Percentiles rank a stretch among this genome's conserved stretches.
phyloP scores from a whole-genome alignment of 2,113 vertebrate species.

The Pelecanoides urinatrix region DNA sequence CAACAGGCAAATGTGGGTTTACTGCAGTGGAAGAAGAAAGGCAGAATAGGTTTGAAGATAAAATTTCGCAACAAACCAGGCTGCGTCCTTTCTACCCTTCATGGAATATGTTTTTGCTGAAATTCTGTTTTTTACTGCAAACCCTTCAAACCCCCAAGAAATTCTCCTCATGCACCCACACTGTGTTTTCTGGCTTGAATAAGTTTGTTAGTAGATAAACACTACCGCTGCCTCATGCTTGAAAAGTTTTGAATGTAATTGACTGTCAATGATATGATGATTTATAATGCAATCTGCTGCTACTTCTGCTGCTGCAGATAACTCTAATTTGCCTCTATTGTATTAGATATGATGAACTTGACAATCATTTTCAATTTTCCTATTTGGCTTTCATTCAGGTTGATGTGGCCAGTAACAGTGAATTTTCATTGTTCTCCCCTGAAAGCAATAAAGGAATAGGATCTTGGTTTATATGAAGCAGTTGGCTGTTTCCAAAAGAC shows the following conservation, averaged over 20 bases:
- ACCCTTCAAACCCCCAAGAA: conserved; percentile 4
- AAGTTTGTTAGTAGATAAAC: conserved; percentile 72
- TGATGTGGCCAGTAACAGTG: conserved; percentile 58
- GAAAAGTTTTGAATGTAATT: conserved; percentile 78
- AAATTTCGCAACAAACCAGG: neutral
- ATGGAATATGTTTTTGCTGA: neutral
- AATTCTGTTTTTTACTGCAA: neutral
- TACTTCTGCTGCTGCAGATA: conserved; percentile 70
- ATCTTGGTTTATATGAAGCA: conserved; percentile 24
- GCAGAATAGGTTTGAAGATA: neutral
- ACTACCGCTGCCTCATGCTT: conserved; percentile 63
- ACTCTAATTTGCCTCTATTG: conserved; percentile 75
- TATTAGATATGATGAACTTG: conserved; percentile 73
- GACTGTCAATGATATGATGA: conserved; percentile 81
- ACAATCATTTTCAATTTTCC: conserved; percentile 71
- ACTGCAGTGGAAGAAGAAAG: neutral
- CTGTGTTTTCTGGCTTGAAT: conserved; percentile 56
- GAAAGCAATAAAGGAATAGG: conserved; percentile 36
- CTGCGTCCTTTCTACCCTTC: neutral
- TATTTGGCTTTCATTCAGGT: conserved; percentile 67
- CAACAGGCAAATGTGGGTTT: neutral
- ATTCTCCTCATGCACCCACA: conserved; percentile 8
- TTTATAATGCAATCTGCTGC: conserved; percentile 79
- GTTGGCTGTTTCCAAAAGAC: conserved; percentile 37
- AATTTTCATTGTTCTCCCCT: conserved; percentile 37